Evolutionary conservation across 2,113 vertebrate genomes (phyloP).

Genomic region (Corythornis cristatus): DNA sequence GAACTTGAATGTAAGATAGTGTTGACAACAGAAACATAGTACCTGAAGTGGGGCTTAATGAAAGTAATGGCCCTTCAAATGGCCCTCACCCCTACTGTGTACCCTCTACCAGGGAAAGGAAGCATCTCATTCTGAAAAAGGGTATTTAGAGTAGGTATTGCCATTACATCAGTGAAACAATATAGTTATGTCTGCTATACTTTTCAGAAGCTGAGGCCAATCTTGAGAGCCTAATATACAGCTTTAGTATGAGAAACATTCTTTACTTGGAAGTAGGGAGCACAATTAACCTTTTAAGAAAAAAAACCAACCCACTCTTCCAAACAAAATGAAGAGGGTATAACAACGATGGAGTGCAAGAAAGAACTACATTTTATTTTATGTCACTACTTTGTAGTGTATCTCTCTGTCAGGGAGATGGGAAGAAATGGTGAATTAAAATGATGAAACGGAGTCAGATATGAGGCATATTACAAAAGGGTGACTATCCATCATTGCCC

Average conservation of each 20-base stretch:
- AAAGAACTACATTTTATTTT: not conserved
- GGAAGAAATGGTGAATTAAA: conserved; percentile 9
- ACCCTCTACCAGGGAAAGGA: not conserved
- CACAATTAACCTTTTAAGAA: not conserved
- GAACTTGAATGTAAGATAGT: not conserved
- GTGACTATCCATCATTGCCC: not conserved
- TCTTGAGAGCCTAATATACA: not conserved
- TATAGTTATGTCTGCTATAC: not conserved
- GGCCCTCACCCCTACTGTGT: not conserved
- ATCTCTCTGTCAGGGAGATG: not conserved
- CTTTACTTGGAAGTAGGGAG: not conserved
- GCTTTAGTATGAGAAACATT: not conserved
- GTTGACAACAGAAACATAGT: not conserved
- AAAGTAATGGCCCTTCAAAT: not conserved
- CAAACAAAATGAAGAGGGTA: not conserved
- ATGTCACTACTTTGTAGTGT: not conserved
- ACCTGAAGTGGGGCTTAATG: not conserved
- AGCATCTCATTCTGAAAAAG: not conserved
- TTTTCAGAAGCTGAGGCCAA: not conserved
- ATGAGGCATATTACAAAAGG: not conserved
- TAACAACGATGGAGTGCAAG: not conserved
- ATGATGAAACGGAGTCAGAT: not conserved
- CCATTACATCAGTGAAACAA: not conserved
- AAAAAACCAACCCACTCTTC: not conserved
- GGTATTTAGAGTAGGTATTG: not conserved